Evolutionary conservation across 2,888 invertebrate genomes (phyloP).

Genomic region (Lymantria dispar): DNA sequence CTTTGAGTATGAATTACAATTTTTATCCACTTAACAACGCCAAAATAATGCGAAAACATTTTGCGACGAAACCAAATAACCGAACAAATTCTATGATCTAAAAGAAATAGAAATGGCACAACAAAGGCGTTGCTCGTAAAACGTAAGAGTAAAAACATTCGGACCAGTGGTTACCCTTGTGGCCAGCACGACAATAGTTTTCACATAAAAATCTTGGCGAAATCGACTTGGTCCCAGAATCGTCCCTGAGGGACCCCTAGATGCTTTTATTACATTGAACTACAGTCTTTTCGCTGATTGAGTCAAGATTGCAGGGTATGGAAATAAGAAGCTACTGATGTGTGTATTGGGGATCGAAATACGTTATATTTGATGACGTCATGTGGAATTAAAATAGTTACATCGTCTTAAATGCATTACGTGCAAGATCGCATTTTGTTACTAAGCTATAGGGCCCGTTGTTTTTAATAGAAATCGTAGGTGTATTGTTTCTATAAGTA

Average conservation of each 20-base stretch:
- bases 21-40: too few species aligned
- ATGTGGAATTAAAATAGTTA: conserved; percentile 12
- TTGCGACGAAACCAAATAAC: not conserved
- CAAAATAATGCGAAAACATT: not conserved
- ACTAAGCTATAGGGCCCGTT: too few species aligned
- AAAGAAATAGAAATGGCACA: conserved; percentile 20
- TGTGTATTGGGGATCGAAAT: conserved; percentile 12
- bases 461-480: too few species aligned
- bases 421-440: too few species aligned
- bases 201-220: conserved; percentile 26
- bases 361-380: conserved; percentile 6
- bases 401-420: not conserved
- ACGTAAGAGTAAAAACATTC: conserved; percentile 11
- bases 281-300: conserved; percentile 32
- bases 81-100: conserved; percentile 10
- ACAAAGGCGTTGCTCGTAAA: conserved; percentile 26
- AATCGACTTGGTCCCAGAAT: conserved; percentile 17
- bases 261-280: conserved; percentile 26
- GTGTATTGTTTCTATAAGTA: too few species aligned
- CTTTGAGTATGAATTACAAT: too few species aligned
- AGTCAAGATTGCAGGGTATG: conserved; percentile 29
- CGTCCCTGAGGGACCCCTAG: conserved; percentile 21
- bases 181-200: conserved; percentile 22
- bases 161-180: conserved; percentile 3
- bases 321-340: conserved; percentile 17